A percentile compares a stretch with the other conserved stretches of the same genome.
Evolutionary conservation across 2,113 vertebrate genomes (phyloP).

Genomic region (Chaetodon trifascialis): DNA sequence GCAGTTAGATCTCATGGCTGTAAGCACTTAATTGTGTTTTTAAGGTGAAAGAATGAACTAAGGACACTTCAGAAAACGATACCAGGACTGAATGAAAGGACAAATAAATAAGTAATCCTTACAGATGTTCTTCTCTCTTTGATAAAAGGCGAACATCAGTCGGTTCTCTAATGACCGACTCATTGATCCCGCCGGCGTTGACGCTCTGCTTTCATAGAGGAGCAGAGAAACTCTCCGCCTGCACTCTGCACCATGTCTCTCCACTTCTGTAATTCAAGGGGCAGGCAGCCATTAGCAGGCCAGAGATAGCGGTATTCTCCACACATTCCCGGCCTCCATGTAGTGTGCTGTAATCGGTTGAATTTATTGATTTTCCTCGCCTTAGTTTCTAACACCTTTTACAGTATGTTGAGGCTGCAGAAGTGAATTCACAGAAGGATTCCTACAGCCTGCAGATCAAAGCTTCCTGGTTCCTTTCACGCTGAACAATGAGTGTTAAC

Average conservation of each 20-base stretch:
- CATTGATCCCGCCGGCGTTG: slow-evolving; percentile 41
- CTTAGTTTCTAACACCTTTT: slow-evolving; percentile 43
- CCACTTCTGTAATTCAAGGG: slow-evolving; percentile 23
- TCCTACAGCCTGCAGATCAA: slow-evolving; percentile 29
- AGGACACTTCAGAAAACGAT: too few species aligned
- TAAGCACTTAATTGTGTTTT: too few species aligned
- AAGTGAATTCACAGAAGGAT: slow-evolving; percentile 38
- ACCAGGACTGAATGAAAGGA: too few species aligned
- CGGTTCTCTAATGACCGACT: neutral
- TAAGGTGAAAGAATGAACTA: too few species aligned
- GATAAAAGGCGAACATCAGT: neutral
- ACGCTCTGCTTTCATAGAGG: slow-evolving; percentile 2
- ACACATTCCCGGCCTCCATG: slow-evolving; percentile 18
- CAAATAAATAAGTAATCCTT: too few species aligned
- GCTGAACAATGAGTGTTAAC: neutral
- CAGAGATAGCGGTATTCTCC: slow-evolving; percentile 32
- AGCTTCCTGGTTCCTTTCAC: slow-evolving; percentile 29
- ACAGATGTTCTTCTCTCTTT: too few species aligned
- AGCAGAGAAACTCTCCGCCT: slow-evolving; percentile 13
- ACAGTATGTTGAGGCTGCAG: slow-evolving; percentile 46
- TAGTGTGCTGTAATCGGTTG: slow-evolving; percentile 46
- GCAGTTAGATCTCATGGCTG: too few species aligned
- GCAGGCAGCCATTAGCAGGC: slow-evolving; percentile 52
- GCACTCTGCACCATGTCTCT: neutral
- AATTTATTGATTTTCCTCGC: slow-evolving; percentile 61